Percentiles rank a stretch among this genome's conserved stretches.
Conservation (phyloP, 2,113 vertebrate species). For the Quiscalus mexicanus region DNA sequence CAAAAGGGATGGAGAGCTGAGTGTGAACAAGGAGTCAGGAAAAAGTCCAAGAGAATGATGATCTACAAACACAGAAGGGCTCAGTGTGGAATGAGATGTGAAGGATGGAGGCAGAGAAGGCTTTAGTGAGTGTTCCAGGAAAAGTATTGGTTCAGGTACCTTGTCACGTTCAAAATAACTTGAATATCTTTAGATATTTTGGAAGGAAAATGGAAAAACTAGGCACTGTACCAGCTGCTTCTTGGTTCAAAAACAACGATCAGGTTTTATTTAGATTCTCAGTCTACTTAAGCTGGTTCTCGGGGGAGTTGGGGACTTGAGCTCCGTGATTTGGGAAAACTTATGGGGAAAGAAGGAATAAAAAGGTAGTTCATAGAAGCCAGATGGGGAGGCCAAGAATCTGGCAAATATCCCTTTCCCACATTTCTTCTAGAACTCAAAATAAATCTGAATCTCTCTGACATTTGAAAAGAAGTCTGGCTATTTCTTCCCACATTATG, state of each 20-base stretch:
- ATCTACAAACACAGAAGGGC: not conserved
- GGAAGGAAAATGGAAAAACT: slow-evolving; percentile 22
- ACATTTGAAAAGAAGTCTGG: slow-evolving; percentile 65
- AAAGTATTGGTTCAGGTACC: not conserved
- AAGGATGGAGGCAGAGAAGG: not conserved
- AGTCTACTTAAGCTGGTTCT: not conserved
- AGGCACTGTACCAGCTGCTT: slow-evolving; percentile 16
- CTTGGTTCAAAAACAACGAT: slow-evolving; percentile 33
- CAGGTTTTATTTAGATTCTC: slow-evolving; percentile 43
- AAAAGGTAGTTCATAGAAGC: slow-evolving; percentile 61
- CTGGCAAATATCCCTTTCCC: slow-evolving; percentile 61
- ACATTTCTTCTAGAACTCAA: slow-evolving; percentile 62
- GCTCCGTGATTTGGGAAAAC: slow-evolving; percentile 20
- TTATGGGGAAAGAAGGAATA: slow-evolving; percentile 31
- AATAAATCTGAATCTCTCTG: slow-evolving; percentile 66
- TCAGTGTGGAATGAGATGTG: not conserved
- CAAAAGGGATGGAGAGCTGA: not conserved
- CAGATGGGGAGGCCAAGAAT: slow-evolving; percentile 61
- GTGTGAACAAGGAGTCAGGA: not conserved
- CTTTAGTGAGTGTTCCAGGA: not conserved
- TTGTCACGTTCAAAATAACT: not conserved
- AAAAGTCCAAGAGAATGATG: not conserved
- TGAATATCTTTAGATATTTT: slow-evolving; percentile 19
- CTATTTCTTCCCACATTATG: slow-evolving; percentile 65
- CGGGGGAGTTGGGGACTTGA: not conserved